These are phyloP conservation scores for Meriones unguiculatus DNA, from an alignment of 2,113 vertebrate species.

Conservation along the genomic window DNA sequence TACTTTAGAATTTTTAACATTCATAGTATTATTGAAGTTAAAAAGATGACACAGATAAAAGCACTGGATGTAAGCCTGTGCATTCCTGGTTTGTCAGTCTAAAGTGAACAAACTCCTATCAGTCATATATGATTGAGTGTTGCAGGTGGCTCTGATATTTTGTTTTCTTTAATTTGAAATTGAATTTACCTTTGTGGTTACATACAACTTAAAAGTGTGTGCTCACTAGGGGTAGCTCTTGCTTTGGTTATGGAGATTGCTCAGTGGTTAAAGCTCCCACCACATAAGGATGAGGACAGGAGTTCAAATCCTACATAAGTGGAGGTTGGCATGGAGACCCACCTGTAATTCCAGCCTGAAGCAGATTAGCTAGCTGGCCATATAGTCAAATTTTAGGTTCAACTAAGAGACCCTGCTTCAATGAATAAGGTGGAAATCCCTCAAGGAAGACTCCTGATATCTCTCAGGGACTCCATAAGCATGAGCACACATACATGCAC, in stretches of 20 bases:
- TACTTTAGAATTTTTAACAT: not conserved
- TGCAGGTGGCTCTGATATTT: not conserved
- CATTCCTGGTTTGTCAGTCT: not conserved
- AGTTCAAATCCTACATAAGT: not conserved
- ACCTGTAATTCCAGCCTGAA: not conserved
- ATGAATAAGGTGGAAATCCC: not conserved
- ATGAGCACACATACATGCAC: not conserved
- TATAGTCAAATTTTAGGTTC: not conserved
- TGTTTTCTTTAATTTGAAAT: slow-evolving; percentile 23
- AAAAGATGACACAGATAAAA: not conserved
- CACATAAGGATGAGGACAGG: not conserved
- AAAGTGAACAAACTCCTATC: not conserved
- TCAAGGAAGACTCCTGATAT: not conserved
- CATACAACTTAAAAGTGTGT: not conserved
- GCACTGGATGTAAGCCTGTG: not conserved
- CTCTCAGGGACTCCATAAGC: too few relatives aligned
- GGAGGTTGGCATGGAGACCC: not conserved
- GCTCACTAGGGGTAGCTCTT: not conserved
- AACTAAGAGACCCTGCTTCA: not conserved
- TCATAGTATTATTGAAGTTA: not conserved
- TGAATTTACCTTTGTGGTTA: slow-evolving; percentile 4
- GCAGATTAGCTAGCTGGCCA: not conserved
- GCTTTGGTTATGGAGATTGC: not conserved
- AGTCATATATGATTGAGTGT: not conserved
- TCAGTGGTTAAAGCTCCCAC: not conserved